Evolutionary conservation across 2,888 invertebrate species (phyloP), one percentile per base, ranked within the genome.

Genomic region (Meandrusa payeni): DNA sequence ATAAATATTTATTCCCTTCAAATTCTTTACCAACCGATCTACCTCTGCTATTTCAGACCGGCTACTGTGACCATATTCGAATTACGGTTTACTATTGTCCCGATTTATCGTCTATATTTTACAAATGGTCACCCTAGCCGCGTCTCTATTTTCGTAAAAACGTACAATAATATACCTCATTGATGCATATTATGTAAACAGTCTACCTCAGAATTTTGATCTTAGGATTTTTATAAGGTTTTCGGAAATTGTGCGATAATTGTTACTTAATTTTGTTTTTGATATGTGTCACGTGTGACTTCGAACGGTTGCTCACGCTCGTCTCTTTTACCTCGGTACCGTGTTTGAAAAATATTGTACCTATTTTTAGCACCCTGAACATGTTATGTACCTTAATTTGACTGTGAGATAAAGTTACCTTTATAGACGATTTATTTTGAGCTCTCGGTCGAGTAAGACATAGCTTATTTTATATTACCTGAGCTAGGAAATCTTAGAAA

Each of bases 171-270:
- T 67, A 64, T 85, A 85, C 85, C 85, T 85, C 85, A 71, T 79
- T 69, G 68, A 81, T 77, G 77, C 83, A 85, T 85, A 72, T 79
- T 83, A 76, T 76, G 74, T 79, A 80, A 81, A 65, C 73, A 74
- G 68, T 82, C 86, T 87, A 87, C 86, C 86, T 87, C 86, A 85
- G 64, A 78, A 77, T 69, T 42, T 83, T 85, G 85, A 87, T 86
- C 83, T 86, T 86, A 86, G 82, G 83, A 76, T 75, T 81, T 75
- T 76, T 75, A n/a, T 80, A 79, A 81, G 74, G 74, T 75, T 79
- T 64, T 78, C 43, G 51, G 57, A 70, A 78, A 72, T 76, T 75
- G 78, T 79, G 76, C 81, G 82, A 83, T 81, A 73, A 78, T 80
- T 82, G 85, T 85, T 83, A 86, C 86, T 86, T 86, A 86, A 85